These are phyloP conservation scores for Lasius fuliginosus DNA, from an alignment of 2,888 invertebrate species.

Conservation along the genomic window DNA sequence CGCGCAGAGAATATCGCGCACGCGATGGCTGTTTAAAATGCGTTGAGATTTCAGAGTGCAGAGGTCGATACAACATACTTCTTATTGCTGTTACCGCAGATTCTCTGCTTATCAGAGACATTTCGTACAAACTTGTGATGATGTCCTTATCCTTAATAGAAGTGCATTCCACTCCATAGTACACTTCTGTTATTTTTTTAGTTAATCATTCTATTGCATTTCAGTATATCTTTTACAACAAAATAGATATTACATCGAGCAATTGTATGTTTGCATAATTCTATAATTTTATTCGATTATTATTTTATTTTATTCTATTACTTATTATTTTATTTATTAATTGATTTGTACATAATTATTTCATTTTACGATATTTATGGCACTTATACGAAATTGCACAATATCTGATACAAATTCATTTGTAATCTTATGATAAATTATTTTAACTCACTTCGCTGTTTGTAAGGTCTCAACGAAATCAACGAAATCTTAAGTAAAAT, in stretches of 20 bases:
- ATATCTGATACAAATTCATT: constrained; percentile 16
- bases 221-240: background rate
- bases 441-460: background rate
- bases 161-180: background rate
- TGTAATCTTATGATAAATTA: constrained; percentile 25
- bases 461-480: constrained; percentile 46
- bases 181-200: background rate
- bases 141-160: background rate
- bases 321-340: background rate
- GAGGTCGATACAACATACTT: background rate
- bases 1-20: background rate
- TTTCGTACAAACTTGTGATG: constrained; percentile 16
- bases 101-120: constrained; percentile 26
- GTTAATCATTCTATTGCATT: constrained; percentile 15
- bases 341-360: background rate
- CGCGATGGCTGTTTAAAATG: constrained; percentile 34
- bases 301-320: too few relatives aligned
- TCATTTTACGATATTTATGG: background rate
- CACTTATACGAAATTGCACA: background rate
- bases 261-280: background rate
- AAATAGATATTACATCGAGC: background rate
- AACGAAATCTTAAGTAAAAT: constrained; percentile 56
- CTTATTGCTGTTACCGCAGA: background rate
- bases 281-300: background rate
- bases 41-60: constrained; percentile 5